phyloP scores from a whole-genome alignment of 2,113 vertebrate genomes.

The Nothoprocta pentlandii region DNA sequence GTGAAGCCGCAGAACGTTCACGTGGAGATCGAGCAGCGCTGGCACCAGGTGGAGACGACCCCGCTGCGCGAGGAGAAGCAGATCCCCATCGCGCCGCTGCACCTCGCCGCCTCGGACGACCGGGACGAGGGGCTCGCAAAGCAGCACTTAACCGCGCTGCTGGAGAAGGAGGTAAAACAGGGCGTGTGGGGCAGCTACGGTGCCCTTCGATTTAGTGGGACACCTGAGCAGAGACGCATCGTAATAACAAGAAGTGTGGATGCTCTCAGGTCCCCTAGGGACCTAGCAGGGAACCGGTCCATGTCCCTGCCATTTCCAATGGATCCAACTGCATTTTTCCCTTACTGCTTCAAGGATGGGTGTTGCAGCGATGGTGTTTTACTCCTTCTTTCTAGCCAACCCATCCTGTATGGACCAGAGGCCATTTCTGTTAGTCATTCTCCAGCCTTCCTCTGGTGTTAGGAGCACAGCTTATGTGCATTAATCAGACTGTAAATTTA shows the following conservation, averaged over 20 bases:
- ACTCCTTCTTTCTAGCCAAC: not conserved
- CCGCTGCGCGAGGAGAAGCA: slow-evolving; percentile 95
- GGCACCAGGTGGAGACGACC: slow-evolving; percentile 97
- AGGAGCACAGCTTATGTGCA: not conserved
- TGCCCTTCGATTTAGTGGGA: not conserved
- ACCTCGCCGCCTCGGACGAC: slow-evolving; percentile 68
- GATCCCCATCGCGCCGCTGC: slow-evolving; percentile 87
- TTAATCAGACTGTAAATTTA: not conserved
- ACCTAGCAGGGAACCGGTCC: not conserved
- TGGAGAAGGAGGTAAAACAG: slow-evolving; percentile 91
- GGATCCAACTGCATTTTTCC: not conserved
- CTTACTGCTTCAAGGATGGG: not conserved
- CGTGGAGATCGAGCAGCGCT: slow-evolving; percentile 94
- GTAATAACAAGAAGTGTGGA: not conserved
- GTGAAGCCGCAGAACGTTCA: slow-evolving; percentile 81
- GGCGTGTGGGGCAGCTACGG: not conserved
- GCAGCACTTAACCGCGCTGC: slow-evolving; percentile 85
- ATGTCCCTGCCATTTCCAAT: fast-evolving
- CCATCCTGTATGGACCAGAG: fast-evolving
- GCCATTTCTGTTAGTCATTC: not conserved
- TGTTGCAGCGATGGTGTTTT: not conserved
- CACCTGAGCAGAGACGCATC: not conserved
- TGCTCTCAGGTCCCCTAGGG: not conserved
- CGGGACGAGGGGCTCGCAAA: slow-evolving; percentile 77
- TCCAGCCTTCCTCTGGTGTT: not conserved